These are phyloP conservation scores for Hemibagrus guttatus DNA, from an alignment of 2,797 vertebrate species.

Conservation along the genomic window DNA sequence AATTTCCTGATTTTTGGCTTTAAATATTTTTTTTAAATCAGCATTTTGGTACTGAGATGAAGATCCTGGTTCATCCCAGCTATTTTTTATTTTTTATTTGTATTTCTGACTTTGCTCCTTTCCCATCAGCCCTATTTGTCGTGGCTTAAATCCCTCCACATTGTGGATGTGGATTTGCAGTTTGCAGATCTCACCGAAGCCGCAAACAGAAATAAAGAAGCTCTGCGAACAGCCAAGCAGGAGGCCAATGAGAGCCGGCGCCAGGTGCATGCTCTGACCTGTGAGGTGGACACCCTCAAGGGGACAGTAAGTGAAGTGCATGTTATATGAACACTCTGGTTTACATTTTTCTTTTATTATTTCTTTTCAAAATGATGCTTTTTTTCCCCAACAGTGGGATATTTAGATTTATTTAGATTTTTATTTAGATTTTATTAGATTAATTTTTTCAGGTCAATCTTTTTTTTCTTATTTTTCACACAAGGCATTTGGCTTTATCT, in stretches of 20 bases:
- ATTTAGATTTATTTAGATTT: too few relatives aligned
- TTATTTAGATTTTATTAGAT: too few relatives aligned
- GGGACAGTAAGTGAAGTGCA: constrained; percentile 85
- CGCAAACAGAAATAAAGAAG: constrained; percentile 87
- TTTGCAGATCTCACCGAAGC: constrained; percentile 92
- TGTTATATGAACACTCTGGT: constrained; percentile 30
- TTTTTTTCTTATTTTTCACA: background rate
- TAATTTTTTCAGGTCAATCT: too few relatives aligned
- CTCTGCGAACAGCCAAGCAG: constrained; percentile 88
- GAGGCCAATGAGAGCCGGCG: constrained; percentile 89
- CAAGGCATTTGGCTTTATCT: background rate
- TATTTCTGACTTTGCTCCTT: background rate
- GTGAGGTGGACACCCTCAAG: constrained; percentile 91
- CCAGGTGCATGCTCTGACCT: constrained; percentile 92
- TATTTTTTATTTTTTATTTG: background rate
- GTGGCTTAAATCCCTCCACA: background rate
- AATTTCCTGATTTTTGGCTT: background rate
- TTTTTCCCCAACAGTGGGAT: background rate
- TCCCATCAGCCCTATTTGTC: constrained; percentile 1
- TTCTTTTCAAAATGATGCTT: background rate
- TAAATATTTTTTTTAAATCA: background rate
- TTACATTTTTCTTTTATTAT: background rate
- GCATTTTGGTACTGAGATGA: background rate
- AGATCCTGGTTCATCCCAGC: background rate
- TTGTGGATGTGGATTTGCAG: constrained; percentile 65